Evolutionary conservation across 2,113 vertebrate genomes (phyloP), one percentile per base, ranked within the genome.

Genomic region (Syngnathoides biaculeatus): DNA sequence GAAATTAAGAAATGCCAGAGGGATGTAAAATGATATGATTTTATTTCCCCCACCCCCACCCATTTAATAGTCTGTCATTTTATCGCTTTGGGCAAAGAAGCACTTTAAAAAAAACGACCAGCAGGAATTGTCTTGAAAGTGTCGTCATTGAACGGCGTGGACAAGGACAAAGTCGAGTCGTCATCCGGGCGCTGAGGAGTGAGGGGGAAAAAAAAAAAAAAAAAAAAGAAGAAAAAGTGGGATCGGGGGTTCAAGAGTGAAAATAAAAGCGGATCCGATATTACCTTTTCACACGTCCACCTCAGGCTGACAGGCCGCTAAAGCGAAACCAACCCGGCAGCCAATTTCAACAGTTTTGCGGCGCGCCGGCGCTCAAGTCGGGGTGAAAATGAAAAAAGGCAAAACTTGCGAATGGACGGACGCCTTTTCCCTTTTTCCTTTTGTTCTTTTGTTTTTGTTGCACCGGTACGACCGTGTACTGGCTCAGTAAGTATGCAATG

Each of bases 211-310:
- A 50, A 50, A 13, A 61, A 15, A 20, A 1, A 26, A 42, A 22
- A 40, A 6, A 35, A 22, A 14, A 5, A 20, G 1, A 60, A 13
- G 11, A 22, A 42, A 30, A 42, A 15, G 10, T 15, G 11, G 65
- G 14, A 45, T 40, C 30, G 30, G 53, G 64, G 35, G 14, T 45
- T 76, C 40, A 43, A 69, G 26, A 11, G 42, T 22, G 71, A 65
- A 60, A 71, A 55, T 48, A 62, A 73, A 59, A 39, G 59, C 43
- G 35, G 45, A 59, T 75, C 72, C 75, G 71, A 72, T 76, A 86
- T 90, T 88, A 84, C 72, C 78, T 84, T 88, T 90, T 90, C 84
- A 86, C 89, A 89, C 86, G 1, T 89, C 85, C 71, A 70, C 68
- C 74, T 53, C 71, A 43, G 73, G 72, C 48, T 86, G 90, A 89